These are phyloP conservation scores for Triops longicaudatus DNA, from an alignment of 1,140 invertebrate genomes.

Conservation along the genomic window DNA sequence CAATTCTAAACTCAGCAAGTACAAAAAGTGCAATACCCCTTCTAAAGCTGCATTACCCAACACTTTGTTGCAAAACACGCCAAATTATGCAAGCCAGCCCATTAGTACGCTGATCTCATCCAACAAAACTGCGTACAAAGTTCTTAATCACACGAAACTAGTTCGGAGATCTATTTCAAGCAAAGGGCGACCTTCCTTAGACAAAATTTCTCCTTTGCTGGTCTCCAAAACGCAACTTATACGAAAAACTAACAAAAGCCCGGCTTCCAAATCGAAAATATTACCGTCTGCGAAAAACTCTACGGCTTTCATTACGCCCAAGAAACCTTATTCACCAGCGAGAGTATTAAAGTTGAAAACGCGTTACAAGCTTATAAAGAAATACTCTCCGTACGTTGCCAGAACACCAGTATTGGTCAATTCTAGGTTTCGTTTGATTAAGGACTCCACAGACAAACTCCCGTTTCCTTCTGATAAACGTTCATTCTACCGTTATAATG, in stretches of 20 bases:
- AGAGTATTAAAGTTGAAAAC: not conserved
- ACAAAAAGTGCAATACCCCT: not conserved
- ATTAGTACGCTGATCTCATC: not conserved
- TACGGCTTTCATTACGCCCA: not conserved
- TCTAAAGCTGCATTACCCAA: not conserved
- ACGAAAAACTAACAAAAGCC: not conserved
- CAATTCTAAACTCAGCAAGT: not conserved
- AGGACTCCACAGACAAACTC: not conserved
- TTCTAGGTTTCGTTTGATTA: conserved; percentile 1
- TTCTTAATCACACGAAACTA: not conserved
- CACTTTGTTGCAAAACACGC: not conserved
- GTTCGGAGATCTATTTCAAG: not conserved
- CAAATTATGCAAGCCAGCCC: not conserved
- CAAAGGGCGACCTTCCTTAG: not conserved
- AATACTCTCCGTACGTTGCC: not conserved
- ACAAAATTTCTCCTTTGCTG: not conserved
- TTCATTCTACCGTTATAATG: not conserved
- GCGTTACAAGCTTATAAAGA: not conserved
- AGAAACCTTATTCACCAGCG: not conserved
- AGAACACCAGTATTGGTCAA: not conserved
- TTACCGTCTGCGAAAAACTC: not conserved
- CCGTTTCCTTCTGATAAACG: not conserved
- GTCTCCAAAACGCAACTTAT: not conserved
- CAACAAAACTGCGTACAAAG: not conserved
- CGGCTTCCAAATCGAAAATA: not conserved